A percentile compares a stretch with the other conserved stretches of the same genome.
These are phyloP conservation scores for Benitochromis conjunctus DNA, from an alignment of 2,113 vertebrate species.

Conservation along the genomic window DNA sequence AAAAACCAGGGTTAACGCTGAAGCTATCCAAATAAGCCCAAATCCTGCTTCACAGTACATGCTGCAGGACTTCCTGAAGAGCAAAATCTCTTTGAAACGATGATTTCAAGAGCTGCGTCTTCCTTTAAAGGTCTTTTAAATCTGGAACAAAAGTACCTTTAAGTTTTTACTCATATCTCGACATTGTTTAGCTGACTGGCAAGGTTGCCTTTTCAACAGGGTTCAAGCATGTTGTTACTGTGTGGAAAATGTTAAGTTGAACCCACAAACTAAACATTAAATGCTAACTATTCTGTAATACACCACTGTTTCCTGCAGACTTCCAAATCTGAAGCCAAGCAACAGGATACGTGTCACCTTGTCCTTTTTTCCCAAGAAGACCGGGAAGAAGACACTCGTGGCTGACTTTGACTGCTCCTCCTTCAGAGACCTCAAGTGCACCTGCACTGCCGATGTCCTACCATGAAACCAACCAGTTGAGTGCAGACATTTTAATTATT, in stretches of 20 bases:
- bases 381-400: constrained; percentile 12
- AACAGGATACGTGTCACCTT: neutral
- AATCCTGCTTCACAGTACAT: neutral
- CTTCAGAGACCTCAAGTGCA: constrained; percentile 56
- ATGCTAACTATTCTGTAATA: neutral
- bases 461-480: neutral
- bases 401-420: constrained; percentile 34
- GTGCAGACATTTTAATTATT: neutral
- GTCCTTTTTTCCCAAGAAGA: constrained; percentile 23
- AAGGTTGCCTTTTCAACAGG: neutral
- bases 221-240: neutral
- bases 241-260: neutral
- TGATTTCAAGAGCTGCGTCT: neutral
- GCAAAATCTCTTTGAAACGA: neutral
- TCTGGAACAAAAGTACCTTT: neutral
- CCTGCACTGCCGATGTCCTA: neutral
- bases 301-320: constrained; percentile 1
- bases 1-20: neutral
- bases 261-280: neutral
- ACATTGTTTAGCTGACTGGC: neutral
- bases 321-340: neutral
- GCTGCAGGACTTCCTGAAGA: neutral
- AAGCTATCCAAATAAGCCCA: neutral
- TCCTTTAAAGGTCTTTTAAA: neutral
- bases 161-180: neutral